Base-by-base conservation (phyloP, 2,888 invertebrate species). In the Tolmerus cingulatus region DNA sequence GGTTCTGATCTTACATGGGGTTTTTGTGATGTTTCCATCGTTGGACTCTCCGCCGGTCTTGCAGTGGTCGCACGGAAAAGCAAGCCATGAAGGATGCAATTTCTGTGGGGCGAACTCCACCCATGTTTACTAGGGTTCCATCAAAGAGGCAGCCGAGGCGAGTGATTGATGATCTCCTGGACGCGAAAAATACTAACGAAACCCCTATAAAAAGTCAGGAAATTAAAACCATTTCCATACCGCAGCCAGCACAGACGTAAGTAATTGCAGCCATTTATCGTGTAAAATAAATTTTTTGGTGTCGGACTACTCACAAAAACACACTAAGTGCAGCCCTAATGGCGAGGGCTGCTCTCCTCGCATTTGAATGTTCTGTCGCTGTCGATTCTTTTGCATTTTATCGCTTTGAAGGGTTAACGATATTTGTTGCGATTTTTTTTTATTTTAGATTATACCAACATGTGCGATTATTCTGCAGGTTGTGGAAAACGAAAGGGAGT, bases 121-220 rank as follows among this genome's bases (percentile, higher is more conserved):
- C 96, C 76, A 93, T 95, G 88, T 97, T 97, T 92, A 96, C 96
- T 86, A 94, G 97, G 89, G 95, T 96, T 14, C 96, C 97, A 76
- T 97, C 96, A 90, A 94, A 96, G 88, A 94, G 97, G 89, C 96
- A 95, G 91, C 95, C 95, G 88, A 94, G 96, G 87, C 94, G 96
- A 89, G 94, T 95, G 89, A 94, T 95, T 89, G 95, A 95, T 92
- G 93, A 93, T 89, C 93, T 93, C 90, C 91, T 93, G 89, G 93
- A 93, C 90, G 89, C 57, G 19, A 78, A 86, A 57, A 77, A 40
- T 78, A 40, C 57, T 37, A 57, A 57, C 34, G 77, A 78, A 86
- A 78, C 43, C 27, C 74, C 66, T 46, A 76, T 90, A 87, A 90
- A 90, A 89, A 89, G 90, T 82, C 91, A 91, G 89, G 93, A 94